A percentile compares a stretch with the other conserved stretches of the same genome.
Conservation (phyloP, 2,113 vertebrate genomes). For the Gadus chalcogrammus region DNA sequence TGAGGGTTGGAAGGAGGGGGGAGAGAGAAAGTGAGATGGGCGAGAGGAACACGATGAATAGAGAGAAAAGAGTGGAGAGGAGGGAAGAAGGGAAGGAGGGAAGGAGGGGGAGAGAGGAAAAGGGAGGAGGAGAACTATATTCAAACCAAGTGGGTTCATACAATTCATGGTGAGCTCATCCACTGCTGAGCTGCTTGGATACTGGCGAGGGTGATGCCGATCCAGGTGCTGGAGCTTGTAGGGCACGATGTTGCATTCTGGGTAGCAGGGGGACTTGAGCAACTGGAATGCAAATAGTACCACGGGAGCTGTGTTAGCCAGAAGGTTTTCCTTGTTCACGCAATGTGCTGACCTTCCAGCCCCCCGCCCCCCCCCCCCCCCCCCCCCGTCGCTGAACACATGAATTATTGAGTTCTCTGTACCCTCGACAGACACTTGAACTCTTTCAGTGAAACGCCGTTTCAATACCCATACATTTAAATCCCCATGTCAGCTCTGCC, state of each 20-base stretch:
- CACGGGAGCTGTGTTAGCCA: not conserved
- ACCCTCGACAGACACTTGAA: conserved; percentile 21
- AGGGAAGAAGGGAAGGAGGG: no score
- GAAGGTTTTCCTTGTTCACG: conserved; percentile 10
- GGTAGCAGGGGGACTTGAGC: not conserved
- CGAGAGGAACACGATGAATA: no score
- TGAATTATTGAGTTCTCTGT: conserved; percentile 29
- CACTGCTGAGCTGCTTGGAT: no score
- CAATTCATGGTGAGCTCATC: no score
- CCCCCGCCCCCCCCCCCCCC: not conserved
- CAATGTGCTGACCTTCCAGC: conserved; percentile 13
- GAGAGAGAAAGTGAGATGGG: no score
- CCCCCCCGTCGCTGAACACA: conserved; percentile 3
- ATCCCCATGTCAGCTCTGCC: no score
- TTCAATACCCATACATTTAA: not conserved
- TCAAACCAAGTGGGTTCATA: no score
- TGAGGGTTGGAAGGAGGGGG: no score
- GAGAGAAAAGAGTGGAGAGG: no score
- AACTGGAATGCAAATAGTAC: not conserved
- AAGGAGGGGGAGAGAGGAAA: no score
- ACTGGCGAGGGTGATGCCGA: not conserved
- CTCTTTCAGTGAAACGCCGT: conserved; percentile 9
- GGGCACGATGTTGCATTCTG: not conserved
- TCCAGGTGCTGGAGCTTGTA: not conserved
- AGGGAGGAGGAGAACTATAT: no score